Base-by-base conservation (phyloP, 2,797 vertebrate species). In the Enteromius radiatus region DNA sequence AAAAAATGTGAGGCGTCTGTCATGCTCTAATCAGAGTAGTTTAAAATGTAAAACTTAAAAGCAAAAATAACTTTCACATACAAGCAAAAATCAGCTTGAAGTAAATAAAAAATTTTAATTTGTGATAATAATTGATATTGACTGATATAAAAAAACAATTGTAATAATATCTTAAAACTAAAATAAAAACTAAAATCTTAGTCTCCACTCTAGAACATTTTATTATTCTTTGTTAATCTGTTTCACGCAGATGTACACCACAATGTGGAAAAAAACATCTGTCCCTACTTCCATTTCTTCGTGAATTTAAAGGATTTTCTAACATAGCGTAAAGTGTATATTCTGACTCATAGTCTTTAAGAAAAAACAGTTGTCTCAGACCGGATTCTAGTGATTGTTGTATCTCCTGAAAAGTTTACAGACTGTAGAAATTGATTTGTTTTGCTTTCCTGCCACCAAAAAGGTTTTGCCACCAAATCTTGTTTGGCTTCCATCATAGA, bases 361-460 rank as follows among this genome's bases (percentile, higher is more conserved):
- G 7, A 31, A 71, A 52, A 49, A 79, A 69, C 3, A 0, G 63
- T n/a, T 38, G 21, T 77, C 26, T 63, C 41, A 52, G 43, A 14
- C 8, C 23, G 63, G 63, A 52, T 64, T 59, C 36, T 38, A 8
- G 49, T 59, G 15, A 80, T 70, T 45, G 28, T 36, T 47, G 14
- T 17, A 38, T 71, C 38, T 65, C n/a, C 43, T 23, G 26, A 84
- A 54, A 64, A 79, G 19, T 65, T 65, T 19, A 63, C 49, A 21
- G 68, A 36, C 38, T 63, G 45, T 43, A 4, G 36, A 70, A 80
- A 71, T 43, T 19, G 9, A 67, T 78, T 78, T 52, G 56, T 81
- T 80, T 70, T 68, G 59, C 45, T 63, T 70, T 78, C 78, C 45
- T 73, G 43, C 19, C 65, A 68, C 45, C 19, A 75, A 74, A 78